Evolutionary conservation across 1,140 invertebrate species (phyloP).

Genomic region (Lordiphosa collinella): DNA sequence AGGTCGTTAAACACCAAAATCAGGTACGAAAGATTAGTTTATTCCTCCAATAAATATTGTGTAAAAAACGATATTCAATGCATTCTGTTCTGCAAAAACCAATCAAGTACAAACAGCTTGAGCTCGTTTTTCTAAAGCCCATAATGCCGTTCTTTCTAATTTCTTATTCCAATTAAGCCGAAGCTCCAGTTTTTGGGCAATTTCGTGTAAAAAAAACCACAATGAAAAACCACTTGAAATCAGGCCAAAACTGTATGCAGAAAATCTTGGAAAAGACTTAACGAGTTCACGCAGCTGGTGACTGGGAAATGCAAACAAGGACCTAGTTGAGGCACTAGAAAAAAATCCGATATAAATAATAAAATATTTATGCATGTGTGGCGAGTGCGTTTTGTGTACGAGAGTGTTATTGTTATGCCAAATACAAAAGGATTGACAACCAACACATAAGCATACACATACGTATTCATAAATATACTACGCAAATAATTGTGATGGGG

Average conservation of each 20-base stretch:
- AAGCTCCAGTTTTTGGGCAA: too few species aligned
- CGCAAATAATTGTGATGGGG: conserved; percentile 39
- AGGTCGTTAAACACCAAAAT: too few species aligned
- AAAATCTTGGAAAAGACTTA: conserved; percentile 29
- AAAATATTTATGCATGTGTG: conserved; percentile 61
- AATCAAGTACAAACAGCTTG: too few species aligned
- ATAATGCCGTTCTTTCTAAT: too few species aligned
- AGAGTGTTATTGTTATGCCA: conserved; percentile 51
- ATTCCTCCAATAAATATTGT: too few species aligned
- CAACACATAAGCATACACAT: conserved; percentile 23
- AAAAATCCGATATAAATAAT: conserved; percentile 72
- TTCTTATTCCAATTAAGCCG: neutral
- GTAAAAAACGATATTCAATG: too few species aligned
- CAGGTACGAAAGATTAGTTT: too few species aligned
- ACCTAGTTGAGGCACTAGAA: conserved; percentile 7
- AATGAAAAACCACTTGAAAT: conserved; percentile 36
- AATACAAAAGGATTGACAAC: conserved; percentile 69
- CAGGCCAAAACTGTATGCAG: conserved; percentile 44
- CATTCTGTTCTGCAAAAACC: too few species aligned
- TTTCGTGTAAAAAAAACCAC: neutral
- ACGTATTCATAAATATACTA: neutral
- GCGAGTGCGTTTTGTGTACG: conserved; percentile 2
- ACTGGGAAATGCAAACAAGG: conserved; percentile 31
- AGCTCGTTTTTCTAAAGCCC: too few species aligned
- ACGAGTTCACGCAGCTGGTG: conserved; percentile 43